Conservation (phyloP, 2,113 vertebrate genomes). For the Tringa solitaria region DNA sequence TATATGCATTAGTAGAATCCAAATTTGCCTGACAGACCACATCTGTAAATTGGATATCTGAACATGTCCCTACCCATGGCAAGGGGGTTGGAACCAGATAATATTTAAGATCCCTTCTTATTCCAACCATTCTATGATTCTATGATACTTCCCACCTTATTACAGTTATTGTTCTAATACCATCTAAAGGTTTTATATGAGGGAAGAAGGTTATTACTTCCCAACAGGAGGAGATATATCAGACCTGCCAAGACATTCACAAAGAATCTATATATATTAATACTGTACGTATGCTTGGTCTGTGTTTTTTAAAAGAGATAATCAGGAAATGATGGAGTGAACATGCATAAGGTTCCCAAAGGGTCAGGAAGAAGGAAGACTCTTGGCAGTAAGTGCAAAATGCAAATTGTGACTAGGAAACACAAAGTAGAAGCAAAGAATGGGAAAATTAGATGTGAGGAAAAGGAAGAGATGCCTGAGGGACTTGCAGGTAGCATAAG, state of each 20-base stretch:
- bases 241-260: not conserved
- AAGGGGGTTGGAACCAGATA: not conserved
- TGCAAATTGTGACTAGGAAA: not conserved
- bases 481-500: not conserved
- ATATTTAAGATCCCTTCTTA: not conserved
- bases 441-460: not conserved
- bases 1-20: not conserved
- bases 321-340: not conserved
- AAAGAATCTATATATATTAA: not conserved
- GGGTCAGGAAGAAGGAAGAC: not conserved
- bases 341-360: not conserved
- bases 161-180: not conserved
- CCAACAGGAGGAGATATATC: not conserved
- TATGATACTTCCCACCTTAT: not conserved
- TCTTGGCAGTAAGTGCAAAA: not conserved
- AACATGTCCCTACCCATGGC: not conserved
- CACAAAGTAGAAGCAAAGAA: not conserved
- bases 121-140: not conserved
- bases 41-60: not conserved
- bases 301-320: not conserved
- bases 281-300: not conserved
- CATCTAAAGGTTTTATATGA: not conserved
- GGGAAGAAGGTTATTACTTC: not conserved
- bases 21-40: not conserved
- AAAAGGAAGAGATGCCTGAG: not conserved